Evolutionary conservation across 2,797 vertebrate species (phyloP), one percentile per base, ranked within the genome.

Genomic region (Eulemur rubriventer): DNA sequence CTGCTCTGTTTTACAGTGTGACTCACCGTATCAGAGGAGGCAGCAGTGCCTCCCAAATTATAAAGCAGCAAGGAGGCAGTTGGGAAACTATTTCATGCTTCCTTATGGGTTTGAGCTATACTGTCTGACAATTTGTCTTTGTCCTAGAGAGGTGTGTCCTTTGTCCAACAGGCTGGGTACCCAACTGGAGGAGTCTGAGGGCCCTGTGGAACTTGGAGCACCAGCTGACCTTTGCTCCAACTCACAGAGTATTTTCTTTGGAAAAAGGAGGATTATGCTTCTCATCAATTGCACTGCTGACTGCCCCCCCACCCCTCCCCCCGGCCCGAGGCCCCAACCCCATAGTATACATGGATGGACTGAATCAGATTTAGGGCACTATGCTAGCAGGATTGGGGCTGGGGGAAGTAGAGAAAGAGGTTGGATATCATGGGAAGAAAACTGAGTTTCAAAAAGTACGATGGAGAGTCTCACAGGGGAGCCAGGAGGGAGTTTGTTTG

Each of bases 1-100:
- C 41, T 69, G 22, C 59, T 80, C 16, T 48, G 1, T 61, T 73
- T 92, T 70, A 81, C 85, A 61, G 46, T 52, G 41, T 81, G 73
- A 75, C 80, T 96, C 65, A 94, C 12, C 46, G 9, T 38, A 41
- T n/a, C 38, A 48, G 65, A 92, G 65, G 43, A 55, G 30, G 43
- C 59, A 59, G 41, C 33, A 10, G 24, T 46, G 30, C 16, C 30
- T 82, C 13, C 28, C n/a, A 91, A 57, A 91, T 72, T 33, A 72
- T 18, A 24, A 80, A 80, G 48, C 24, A 67, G 11, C 67, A 24
- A 24, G 2, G 7, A 76, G 30, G 50, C 52, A 38, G 11, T 14
- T 50, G 46, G 61, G 35, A 86, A 81, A 82, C 20, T 28, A 8
- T 81, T 43, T 59, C 50, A 30, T 70, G 46, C 61, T 70, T 57